Evolutionary conservation across 2,797 vertebrate genomes (phyloP).

Genomic region (Pangasius djambal): DNA sequence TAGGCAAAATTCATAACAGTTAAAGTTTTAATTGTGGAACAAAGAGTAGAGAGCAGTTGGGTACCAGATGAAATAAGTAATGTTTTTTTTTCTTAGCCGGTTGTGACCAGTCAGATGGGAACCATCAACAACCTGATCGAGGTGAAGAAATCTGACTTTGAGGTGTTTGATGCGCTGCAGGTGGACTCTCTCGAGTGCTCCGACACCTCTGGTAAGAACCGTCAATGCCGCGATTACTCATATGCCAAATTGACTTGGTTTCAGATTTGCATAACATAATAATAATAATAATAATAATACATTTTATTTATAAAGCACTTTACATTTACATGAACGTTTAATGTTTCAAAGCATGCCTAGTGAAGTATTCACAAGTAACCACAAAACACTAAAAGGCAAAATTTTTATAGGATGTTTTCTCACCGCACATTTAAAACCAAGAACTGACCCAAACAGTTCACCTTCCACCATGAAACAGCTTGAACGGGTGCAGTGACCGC

Average conservation of each 20-base stretch:
- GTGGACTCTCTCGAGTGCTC: slow-evolving; percentile 95
- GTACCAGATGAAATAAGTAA: neutral
- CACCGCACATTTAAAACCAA: neutral
- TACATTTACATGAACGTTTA: too few relatives aligned
- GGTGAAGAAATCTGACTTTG: slow-evolving; percentile 97
- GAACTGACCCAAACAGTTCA: neutral
- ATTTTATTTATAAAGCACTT: too few relatives aligned
- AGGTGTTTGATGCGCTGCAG: slow-evolving; percentile 96
- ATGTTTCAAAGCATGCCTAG: neutral
- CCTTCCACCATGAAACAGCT: neutral
- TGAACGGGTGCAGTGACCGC: neutral
- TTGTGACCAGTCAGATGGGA: slow-evolving; percentile 94
- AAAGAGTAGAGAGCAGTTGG: neutral
- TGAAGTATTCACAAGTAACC: too few relatives aligned
- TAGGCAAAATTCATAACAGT: too few relatives aligned
- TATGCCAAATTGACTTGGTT: too few relatives aligned
- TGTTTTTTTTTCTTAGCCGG: slow-evolving; percentile 48
- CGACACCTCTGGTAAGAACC: slow-evolving; percentile 84
- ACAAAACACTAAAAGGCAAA: neutral
- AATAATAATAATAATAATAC: too few relatives aligned
- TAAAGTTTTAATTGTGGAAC: neutral
- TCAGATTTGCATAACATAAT: too few relatives aligned
- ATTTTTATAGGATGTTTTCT: neutral
- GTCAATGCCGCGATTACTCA: neutral
- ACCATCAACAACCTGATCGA: slow-evolving; percentile 98